phyloP scores from a whole-genome alignment of 2,888 invertebrate genomes.

The Drosophila leonis region DNA sequence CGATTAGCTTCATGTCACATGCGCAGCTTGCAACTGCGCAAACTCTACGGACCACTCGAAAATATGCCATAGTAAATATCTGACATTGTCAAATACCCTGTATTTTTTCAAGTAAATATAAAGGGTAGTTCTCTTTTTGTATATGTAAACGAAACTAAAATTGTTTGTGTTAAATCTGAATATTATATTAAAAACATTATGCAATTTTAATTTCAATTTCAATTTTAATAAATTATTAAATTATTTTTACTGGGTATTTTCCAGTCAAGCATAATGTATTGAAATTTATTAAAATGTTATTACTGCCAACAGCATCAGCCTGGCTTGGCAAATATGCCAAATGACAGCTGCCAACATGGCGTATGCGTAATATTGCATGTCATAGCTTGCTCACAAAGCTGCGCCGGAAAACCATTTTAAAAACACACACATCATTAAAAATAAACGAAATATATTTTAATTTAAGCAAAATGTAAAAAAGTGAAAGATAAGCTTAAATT shows the following conservation, averaged over 20 bases:
- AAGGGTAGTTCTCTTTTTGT: neutral
- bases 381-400: slow-evolving; percentile 17
- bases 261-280: neutral
- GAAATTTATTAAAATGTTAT: neutral
- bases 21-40: slow-evolving; percentile 39
- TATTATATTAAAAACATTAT: neutral
- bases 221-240: neutral
- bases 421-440: neutral
- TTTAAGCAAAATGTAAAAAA: neutral
- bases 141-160: neutral
- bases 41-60: slow-evolving; percentile 23
- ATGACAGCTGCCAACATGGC: slow-evolving; percentile 49
- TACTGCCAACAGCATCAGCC: slow-evolving; percentile 14
- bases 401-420: neutral
- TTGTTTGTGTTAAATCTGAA: neutral
- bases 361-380: slow-evolving; percentile 59
- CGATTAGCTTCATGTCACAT: slow-evolving; percentile 44
- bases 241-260: slow-evolving; percentile 3
- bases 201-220: neutral
- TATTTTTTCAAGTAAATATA: too few relatives aligned
- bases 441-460: neutral
- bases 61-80: slow-evolving; percentile 4
- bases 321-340: slow-evolving; percentile 46
- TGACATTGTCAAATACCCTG: neutral
- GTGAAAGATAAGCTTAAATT: neutral